phyloP scores from a whole-genome alignment of 2,888 invertebrate species.

The Colostygia pectinataria region DNA sequence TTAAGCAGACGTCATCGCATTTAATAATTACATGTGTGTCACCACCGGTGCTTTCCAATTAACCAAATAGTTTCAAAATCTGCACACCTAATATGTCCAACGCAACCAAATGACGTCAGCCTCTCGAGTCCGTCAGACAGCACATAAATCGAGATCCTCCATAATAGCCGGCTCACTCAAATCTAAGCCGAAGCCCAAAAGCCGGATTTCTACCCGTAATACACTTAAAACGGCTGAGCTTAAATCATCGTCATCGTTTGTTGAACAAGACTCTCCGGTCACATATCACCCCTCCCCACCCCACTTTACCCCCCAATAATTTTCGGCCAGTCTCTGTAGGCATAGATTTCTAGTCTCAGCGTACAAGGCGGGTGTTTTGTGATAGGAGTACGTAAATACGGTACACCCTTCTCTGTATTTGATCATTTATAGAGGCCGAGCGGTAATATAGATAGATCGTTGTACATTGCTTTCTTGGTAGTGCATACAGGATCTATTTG shows the following conservation, averaged over 20 bases:
- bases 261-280: slow-evolving; percentile 83
- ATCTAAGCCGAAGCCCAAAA: slow-evolving; percentile 75
- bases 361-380: slow-evolving; percentile 69
- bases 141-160: slow-evolving; percentile 73
- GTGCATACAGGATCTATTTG: slow-evolving; percentile 10
- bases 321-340: slow-evolving; percentile 70
- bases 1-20: no score
- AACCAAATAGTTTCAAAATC: no score
- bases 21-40: no score
- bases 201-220: slow-evolving; percentile 80
- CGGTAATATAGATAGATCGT: slow-evolving; percentile 24
- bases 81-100: background rate
- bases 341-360: slow-evolving; percentile 74
- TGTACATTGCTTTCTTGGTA: slow-evolving; percentile 33
- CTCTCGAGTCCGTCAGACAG: slow-evolving; percentile 47
- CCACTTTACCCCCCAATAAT: slow-evolving; percentile 60
- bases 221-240: slow-evolving; percentile 82
- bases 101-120: slow-evolving; percentile 41
- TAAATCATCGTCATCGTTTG: slow-evolving; percentile 84
- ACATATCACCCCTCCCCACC: slow-evolving; percentile 69
- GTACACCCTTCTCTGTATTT: slow-evolving; percentile 52
- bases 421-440: slow-evolving; percentile 46
- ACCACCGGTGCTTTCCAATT: no score
- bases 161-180: slow-evolving; percentile 77
- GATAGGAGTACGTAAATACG: slow-evolving; percentile 58